Conservation (phyloP, 2,797 vertebrate species). For the Perdix hodgsoniae region DNA sequence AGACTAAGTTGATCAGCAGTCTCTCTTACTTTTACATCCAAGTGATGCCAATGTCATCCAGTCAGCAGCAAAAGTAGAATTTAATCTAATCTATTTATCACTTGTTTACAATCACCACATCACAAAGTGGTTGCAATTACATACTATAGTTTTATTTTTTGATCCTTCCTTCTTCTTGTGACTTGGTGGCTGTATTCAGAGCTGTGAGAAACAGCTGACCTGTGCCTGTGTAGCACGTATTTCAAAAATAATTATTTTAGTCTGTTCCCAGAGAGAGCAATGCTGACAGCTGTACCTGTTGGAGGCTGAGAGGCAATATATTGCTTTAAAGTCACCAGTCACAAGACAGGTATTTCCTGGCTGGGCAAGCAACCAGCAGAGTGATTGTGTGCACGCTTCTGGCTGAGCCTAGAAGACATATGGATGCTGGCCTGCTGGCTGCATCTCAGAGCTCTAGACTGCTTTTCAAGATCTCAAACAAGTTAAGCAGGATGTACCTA, state of each 20-base stretch:
- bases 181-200: not conserved
- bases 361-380: not conserved
- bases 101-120: not conserved
- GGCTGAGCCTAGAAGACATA: not conserved
- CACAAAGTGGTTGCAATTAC: not conserved
- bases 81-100: not conserved
- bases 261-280: not conserved
- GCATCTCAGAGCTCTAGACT: not conserved
- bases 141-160: not conserved
- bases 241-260: not conserved
- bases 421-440: not conserved
- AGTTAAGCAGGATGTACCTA: slow-evolving; percentile 44
- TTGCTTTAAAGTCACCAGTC: not conserved
- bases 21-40: not conserved
- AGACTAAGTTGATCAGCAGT: not conserved
- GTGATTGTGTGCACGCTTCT: not conserved
- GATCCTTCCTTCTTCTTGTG: not conserved
- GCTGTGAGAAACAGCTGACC: not conserved
- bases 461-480: slow-evolving; percentile 42
- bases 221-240: not conserved
- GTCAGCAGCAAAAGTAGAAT: not conserved
- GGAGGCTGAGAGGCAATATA: not conserved
- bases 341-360: not conserved
- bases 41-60: fast-evolving
- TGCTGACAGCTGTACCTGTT: not conserved